phyloP scores from a whole-genome alignment of 1,140 invertebrate species.

The Orussus abietinus region DNA sequence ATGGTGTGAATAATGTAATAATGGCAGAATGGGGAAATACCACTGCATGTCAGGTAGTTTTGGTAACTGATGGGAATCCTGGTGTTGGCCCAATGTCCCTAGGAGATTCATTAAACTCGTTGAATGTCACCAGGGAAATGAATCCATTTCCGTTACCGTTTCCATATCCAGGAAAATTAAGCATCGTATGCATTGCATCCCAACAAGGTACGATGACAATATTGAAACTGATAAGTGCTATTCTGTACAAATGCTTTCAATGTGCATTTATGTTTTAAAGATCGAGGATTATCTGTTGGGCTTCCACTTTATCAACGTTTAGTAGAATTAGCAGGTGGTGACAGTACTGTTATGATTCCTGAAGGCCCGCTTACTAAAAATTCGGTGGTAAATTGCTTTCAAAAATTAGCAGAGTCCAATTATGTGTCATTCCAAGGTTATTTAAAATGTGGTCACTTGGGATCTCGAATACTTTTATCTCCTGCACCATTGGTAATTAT shows the following conservation, averaged over 20 bases:
- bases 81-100: slow-evolving; percentile 65
- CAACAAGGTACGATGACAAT: slow-evolving; percentile 43
- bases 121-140: slow-evolving; percentile 38
- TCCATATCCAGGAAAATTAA: slow-evolving; percentile 76
- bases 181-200: slow-evolving; percentile 66
- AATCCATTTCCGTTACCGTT: slow-evolving; percentile 70
- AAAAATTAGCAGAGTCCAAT: slow-evolving; percentile 71
- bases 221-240: slow-evolving; percentile 3
- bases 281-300: slow-evolving; percentile 31
- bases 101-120: slow-evolving; percentile 50
- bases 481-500: slow-evolving; percentile 67
- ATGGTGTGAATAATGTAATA: slow-evolving; percentile 71
- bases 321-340: slow-evolving; percentile 62
- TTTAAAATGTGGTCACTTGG: slow-evolving; percentile 74
- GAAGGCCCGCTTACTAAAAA: slow-evolving; percentile 57
- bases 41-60: slow-evolving; percentile 73
- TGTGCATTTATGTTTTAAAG: slow-evolving; percentile 22
- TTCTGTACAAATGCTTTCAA: slow-evolving; percentile 8
- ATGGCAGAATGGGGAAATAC: slow-evolving; percentile 81
- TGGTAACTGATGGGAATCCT: slow-evolving; percentile 78
- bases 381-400: slow-evolving; percentile 65
- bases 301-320: slow-evolving; percentile 45
- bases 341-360: slow-evolving; percentile 63
- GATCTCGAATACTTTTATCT: slow-evolving; percentile 69
- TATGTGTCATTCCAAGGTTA: slow-evolving; percentile 73